These are phyloP conservation scores for Zophobas morio DNA, from an alignment of 1,140 invertebrate species.

Conservation along the genomic window DNA sequence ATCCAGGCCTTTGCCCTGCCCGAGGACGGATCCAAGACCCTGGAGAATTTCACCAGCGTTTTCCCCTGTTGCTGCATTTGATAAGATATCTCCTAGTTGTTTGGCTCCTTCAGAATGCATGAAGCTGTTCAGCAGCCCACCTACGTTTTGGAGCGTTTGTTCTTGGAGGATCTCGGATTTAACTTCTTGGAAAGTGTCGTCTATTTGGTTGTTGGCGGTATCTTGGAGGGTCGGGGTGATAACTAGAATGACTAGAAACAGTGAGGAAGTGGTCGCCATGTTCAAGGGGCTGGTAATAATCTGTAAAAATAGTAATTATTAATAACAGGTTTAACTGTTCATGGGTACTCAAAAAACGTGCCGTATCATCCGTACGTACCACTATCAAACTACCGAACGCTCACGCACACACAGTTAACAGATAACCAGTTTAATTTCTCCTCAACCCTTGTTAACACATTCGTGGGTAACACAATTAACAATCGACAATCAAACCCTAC, in stretches of 20 bases:
- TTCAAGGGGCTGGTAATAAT: slow-evolving; percentile 10
- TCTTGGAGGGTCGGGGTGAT: slow-evolving; percentile 29
- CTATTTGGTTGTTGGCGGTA: slow-evolving; percentile 43
- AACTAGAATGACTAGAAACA: slow-evolving; percentile 48
- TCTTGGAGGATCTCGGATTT: slow-evolving; percentile 59
- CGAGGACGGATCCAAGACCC: slow-evolving; percentile 66
- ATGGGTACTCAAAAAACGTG: neutral
- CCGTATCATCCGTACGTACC: neutral
- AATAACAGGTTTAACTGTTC: neutral
- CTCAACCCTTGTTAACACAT: too few relatives aligned
- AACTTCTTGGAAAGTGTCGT: slow-evolving; percentile 38
- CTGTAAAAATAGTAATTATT: slow-evolving; percentile 25
- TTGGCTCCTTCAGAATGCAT: slow-evolving; percentile 72
- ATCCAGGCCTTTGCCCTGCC: slow-evolving; percentile 60
- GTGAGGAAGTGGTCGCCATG: slow-evolving; percentile 43
- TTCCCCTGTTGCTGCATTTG: slow-evolving; percentile 50
- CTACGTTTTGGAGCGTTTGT: slow-evolving; percentile 69
- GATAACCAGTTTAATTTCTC: neutral
- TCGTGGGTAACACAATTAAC: neutral
- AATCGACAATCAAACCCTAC: neutral
- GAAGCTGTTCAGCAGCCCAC: slow-evolving; percentile 70
- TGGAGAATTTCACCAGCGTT: slow-evolving; percentile 67
- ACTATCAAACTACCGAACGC: neutral
- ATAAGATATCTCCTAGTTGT: slow-evolving; percentile 56
- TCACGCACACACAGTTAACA: neutral